Evolutionary conservation across 2,113 vertebrate genomes (phyloP), one percentile per base, ranked within the genome.

Genomic region (Aptenodytes patagonicus): DNA sequence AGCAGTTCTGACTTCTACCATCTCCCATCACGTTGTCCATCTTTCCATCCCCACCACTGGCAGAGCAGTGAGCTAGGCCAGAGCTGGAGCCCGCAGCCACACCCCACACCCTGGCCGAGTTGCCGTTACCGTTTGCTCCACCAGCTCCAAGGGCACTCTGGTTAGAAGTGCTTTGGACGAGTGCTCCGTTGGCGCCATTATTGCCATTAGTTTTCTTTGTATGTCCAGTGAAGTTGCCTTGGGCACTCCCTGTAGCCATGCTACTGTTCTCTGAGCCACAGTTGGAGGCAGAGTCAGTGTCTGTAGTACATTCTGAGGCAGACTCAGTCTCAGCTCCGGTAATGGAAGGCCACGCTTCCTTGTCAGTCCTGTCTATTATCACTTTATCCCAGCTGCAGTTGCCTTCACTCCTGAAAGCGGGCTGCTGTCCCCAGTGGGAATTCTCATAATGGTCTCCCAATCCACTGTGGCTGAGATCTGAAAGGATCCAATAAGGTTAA

Each of bases 191-290:
- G 98, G 98, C 75, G 98, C 98, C 97, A 96, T 98, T 98, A 98
- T 97, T 99, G 99, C 98, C 98, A 95, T 98, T 99, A 79, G 98
- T 96, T 98, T 99, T 99, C 97, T 98, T 98, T 97, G 97, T 85
- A 79, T 99, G 99, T 97, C 98, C 98, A 83, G 99, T 95, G 98
- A 99, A 99, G 99, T 98, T 98, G 99, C 99, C 98, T 97, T 99
- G 99, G 98, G 99, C 98, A 90, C 98, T 98, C 98, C 99, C 99
- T 95, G 99, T 99, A 98, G 99, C 99, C 99, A 99, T 99, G 98
- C 99, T 99, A 98, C 98, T 98, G 96, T 97, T 98, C 97, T 99
- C 98, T 92, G 98, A 97, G 98, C 98, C 98, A 96, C 98, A 98
- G 98, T 97, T 97, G 98, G 98, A 98, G 98, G 98, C 98, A 95